Percentiles rank a stretch among this genome's conserved stretches.
These are phyloP conservation scores for Leptestheria dahalacensis DNA, from an alignment of 1,140 invertebrate species.

Conservation along the genomic window DNA sequence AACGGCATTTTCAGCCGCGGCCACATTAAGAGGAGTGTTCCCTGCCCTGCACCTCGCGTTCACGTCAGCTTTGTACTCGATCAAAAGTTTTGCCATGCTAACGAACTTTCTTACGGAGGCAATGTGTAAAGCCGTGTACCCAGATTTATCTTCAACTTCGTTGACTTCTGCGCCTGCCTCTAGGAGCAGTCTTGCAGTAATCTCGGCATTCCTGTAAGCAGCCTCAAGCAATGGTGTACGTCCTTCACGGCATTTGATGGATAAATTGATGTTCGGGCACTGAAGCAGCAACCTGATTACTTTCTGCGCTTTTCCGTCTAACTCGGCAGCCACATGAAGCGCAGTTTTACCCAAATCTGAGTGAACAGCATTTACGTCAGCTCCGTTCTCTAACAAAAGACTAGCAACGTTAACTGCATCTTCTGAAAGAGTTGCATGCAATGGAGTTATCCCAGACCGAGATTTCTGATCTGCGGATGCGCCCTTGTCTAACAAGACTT, in stretches of 20 bases:
- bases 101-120: background rate
- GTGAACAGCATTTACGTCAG: background rate
- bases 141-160: background rate
- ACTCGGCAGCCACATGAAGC: background rate
- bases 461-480: background rate
- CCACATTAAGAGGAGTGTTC: background rate
- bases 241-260: background rate
- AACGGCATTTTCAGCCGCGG: background rate
- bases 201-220: background rate
- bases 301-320: background rate
- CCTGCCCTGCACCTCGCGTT: background rate
- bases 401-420: background rate
- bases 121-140: background rate
- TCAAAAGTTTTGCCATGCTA: background rate
- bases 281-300: background rate
- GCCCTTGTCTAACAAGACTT: background rate
- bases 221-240: background rate
- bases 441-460: background rate
- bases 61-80: background rate
- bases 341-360: background rate
- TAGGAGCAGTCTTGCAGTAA: background rate
- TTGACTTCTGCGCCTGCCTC: background rate
- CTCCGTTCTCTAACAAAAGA: background rate
- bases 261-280: background rate
- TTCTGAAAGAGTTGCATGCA: background rate